Evolutionary conservation across 2,797 vertebrate species (phyloP), one percentile per base, ranked within the genome.

Genomic region (Platyrinchus mystaceus): DNA sequence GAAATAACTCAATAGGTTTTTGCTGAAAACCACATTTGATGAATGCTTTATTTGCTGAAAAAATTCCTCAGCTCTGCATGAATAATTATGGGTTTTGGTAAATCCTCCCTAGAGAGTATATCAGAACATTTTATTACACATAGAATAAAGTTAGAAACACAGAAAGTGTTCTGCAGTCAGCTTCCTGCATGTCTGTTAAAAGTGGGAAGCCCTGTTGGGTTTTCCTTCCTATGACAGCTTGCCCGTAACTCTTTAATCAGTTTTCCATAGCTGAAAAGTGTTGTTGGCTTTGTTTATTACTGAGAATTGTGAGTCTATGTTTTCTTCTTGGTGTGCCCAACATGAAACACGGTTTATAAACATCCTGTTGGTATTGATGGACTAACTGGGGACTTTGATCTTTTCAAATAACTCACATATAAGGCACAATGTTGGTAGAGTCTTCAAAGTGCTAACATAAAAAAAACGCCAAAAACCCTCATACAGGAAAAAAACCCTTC

Each of bases 121-220:
- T 59, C 46, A 60, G 83, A 74, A 79, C 1, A 34, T 49, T 89
- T 90, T 82, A 52, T 74, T 76, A 41, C 4, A 2, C 37, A 3
- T 4, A 39, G 64, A 44, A 28, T 50, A 28, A 59, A 90, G 71
- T 83, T 82, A 95, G 93, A 90, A 81, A 70, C 96, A 95, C 97
- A 98, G 98, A 98, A 98, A 98, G 96, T 95, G 94, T 97, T 98
- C 98, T 98, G 98, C 98, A 98, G 98, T 98, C 98, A 97, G 96
- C 95, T 98, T 95, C 98, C 98, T 98, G 98, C 97, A 97, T 97
- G 97, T 97, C 98, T 96, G 52, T 98, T 98, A 98, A 98, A 95
- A 98, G 97, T 96, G 98, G 98, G 98, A 97, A 97, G 95, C 97
- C 97, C 96, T 96, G 84, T 97, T 97, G 98, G 97, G 96, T 96